Evolutionary conservation across 2,888 invertebrate genomes (phyloP), one percentile per base, ranked within the genome.

Genomic region (Cyaniris semiargus): DNA sequence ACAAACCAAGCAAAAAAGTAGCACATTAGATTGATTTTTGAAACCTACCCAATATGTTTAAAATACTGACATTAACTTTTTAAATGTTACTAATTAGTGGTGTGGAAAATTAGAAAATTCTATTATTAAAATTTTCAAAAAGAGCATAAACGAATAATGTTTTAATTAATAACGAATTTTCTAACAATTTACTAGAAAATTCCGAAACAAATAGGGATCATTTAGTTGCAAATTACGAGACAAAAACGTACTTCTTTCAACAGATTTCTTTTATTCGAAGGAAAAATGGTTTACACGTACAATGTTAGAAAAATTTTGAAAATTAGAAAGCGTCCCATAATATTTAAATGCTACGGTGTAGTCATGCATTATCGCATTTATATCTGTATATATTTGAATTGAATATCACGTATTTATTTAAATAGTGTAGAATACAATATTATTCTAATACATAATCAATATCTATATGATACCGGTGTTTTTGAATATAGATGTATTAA

Each of bases 401-500:
- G 27, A 66, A 27, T 66, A 66, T 66, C 27, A 31, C 27, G 15
- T 66, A 66, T 66, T 27, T 66, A 66, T 31, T 66, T 23, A 44
- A 48, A 74, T 72, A 72, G 48, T 72, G 74, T 74, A 74, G 74
- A n/a, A 71, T 27, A 71, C 44, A 66, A 66, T 66, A 66, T 71
- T 71, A 71, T 44, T 38, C 53, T 53, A 53, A 48, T 21, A 23
- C 44, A n/a, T 74, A 74, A 48, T 74, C 44, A 74, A 53, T 74
- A 53, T 74, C 27, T 56, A 66, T 23, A 53, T 38, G 27, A 76
- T 44, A 44, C 58, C 21, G 56, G 15, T 76, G 60, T 60, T 60
- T 76, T 56, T 66, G 66, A 38, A 31, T 70, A 75, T 78, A 82
- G 81, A 80, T 83, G 76, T 78, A 83, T 81, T 80, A 66, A 66